These are phyloP conservation scores for Lasioglossum baleicum DNA, from an alignment of 1,140 invertebrate species.

Conservation along the genomic window DNA sequence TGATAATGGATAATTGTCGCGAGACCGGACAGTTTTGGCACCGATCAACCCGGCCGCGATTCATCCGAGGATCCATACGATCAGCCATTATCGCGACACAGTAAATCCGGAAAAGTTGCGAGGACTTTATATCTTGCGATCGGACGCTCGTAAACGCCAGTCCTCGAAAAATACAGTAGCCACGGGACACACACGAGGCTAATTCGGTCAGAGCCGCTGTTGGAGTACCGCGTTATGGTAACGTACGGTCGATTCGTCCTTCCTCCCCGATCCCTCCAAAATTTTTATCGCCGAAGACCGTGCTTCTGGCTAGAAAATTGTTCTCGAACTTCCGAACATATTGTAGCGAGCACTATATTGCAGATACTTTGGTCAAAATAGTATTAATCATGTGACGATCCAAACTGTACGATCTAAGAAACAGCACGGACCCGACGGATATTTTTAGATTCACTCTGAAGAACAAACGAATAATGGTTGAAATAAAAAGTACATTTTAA, in stretches of 20 bases:
- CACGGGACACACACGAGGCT: not conserved
- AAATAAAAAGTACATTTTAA: too few species aligned
- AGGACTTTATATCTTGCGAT: not conserved
- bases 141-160: not conserved
- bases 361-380: too few species aligned
- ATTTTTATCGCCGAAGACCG: not conserved
- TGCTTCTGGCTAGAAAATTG: not conserved
- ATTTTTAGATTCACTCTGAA: too few species aligned
- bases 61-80: not conserved
- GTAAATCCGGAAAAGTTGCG: not conserved
- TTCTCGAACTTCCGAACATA: not conserved
- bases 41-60: not conserved
- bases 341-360: not conserved
- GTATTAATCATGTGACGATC: too few species aligned
- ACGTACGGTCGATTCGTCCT: conserved; percentile 20
- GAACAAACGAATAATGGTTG: too few species aligned
- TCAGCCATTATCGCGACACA: not conserved
- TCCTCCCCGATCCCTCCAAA: not conserved
- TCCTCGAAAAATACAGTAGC: conserved; percentile 7
- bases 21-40: not conserved
- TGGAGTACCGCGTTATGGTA: conserved; percentile 2
- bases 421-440: too few species aligned
- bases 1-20: not conserved
- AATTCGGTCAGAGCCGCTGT: not conserved
- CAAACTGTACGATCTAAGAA: too few species aligned